Percentiles rank a stretch among this genome's conserved stretches.
These are phyloP conservation scores for Volucella zonaria DNA, from an alignment of 2,888 invertebrate genomes.

Conservation along the genomic window DNA sequence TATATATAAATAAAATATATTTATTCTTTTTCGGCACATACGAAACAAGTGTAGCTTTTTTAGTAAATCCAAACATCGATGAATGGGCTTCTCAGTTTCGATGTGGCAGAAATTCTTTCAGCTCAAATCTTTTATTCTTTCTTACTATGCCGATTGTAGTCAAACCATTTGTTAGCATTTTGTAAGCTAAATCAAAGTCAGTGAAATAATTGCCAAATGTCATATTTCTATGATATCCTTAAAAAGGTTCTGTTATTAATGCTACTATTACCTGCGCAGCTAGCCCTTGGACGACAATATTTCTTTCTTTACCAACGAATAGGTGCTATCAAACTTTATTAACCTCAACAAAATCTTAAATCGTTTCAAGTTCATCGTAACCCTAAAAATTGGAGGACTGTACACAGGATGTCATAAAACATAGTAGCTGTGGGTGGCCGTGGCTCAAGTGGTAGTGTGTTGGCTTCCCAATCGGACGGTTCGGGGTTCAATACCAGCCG, in stretches of 20 bases:
- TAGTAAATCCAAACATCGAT: conserved; percentile 17
- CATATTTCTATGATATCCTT: no score
- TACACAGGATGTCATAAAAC: neutral
- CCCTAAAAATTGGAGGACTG: neutral
- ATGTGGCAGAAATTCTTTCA: neutral
- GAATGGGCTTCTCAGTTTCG: neutral
- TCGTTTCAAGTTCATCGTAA: neutral
- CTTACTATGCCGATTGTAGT: neutral
- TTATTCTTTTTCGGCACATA: conserved; percentile 8
- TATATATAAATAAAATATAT: conserved; percentile 16
- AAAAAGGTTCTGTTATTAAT: neutral
- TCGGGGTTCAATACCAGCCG: no score
- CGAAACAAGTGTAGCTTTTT: neutral
- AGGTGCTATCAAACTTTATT: no score
- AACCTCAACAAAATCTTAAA: no score
- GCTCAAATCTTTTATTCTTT: no score
- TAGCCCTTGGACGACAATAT: no score
- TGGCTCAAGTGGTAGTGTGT: no score
- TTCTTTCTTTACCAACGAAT: no score
- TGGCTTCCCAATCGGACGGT: no score
- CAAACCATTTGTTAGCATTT: neutral
- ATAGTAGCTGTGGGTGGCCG: neutral
- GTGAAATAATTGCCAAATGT: conserved; percentile 7
- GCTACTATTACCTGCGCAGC: neutral
- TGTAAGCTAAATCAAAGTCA: conserved; percentile 2